Conservation (phyloP, 1,140 invertebrate species). For the Limonius californicus region DNA sequence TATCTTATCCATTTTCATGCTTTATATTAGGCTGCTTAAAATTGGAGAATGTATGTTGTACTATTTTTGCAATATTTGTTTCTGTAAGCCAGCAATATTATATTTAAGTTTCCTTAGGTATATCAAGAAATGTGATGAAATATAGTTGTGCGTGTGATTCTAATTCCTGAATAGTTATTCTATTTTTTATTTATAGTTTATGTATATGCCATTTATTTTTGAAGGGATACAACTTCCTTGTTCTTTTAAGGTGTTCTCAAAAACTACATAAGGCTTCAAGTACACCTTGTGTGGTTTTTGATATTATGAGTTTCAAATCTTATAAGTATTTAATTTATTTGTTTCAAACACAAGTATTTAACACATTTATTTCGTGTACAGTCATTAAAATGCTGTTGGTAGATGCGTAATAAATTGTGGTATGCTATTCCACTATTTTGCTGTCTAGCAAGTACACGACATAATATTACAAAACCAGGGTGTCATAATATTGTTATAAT, state of each 20-base stretch:
- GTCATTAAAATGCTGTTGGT: background rate
- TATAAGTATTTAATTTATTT: background rate
- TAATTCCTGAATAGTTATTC: background rate
- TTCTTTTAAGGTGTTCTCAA: background rate
- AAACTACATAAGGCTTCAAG: background rate
- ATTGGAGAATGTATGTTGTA: background rate
- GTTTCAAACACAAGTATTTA: background rate
- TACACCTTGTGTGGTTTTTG: too few relatives aligned
- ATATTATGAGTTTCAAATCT: background rate
- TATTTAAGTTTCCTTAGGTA: background rate
- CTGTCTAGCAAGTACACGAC: too few relatives aligned
- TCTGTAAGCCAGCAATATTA: background rate
- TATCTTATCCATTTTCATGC: background rate
- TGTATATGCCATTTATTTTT: background rate
- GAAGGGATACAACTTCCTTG: background rate
- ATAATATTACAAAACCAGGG: slow-evolving; percentile 1
- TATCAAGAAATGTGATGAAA: background rate
- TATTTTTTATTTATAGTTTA: slow-evolving; percentile 5
- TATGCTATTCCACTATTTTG: too few relatives aligned
- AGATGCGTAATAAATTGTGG: background rate
- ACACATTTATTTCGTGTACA: background rate
- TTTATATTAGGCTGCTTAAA: background rate
- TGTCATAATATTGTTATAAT: slow-evolving; percentile 6
- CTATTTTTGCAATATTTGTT: slow-evolving; percentile 8
- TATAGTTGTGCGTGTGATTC: background rate